Conservation (phyloP, 2,888 invertebrate genomes). For the Agonopterix subpropinquella region DNA sequence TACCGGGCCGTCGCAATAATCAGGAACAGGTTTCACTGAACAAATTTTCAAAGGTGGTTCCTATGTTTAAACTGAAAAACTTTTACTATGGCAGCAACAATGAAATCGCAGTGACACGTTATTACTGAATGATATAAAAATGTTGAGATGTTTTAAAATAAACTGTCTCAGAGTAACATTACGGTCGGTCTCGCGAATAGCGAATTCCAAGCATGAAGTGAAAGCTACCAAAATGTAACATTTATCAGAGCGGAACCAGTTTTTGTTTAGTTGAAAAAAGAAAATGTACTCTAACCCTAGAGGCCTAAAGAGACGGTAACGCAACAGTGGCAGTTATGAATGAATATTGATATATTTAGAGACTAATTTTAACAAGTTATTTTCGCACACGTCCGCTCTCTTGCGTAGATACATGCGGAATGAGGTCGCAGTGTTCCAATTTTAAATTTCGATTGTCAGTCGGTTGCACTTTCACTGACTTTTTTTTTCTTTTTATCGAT, state of each 20-base stretch:
- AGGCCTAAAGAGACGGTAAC: neutral
- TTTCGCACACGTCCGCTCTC: constrained; percentile 38
- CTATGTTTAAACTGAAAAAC: too few species aligned
- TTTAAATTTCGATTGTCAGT: constrained; percentile 63
- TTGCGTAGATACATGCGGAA: constrained; percentile 50
- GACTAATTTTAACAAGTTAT: constrained; percentile 3
- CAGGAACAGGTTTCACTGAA: too few species aligned
- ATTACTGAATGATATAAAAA: too few species aligned
- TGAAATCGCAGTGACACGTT: too few species aligned
- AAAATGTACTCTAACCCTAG: neutral
- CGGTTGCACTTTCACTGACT: constrained; percentile 52
- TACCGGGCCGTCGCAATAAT: too few species aligned
- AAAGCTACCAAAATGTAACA: constrained; percentile 9
- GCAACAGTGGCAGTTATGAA: constrained; percentile 3
- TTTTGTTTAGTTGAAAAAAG: neutral
- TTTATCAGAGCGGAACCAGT: constrained; percentile 8
- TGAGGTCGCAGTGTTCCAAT: constrained; percentile 67
- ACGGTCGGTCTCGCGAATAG: neutral
- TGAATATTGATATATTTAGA: constrained; percentile 6
- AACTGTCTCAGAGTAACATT: too few species aligned
- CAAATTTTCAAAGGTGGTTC: too few species aligned
- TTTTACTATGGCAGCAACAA: too few species aligned
- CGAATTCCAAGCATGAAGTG: constrained; percentile 8
- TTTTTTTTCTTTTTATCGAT: constrained; percentile 7
- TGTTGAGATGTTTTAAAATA: too few species aligned